A percentile compares a stretch with the other conserved stretches of the same genome.
These are phyloP conservation scores for Bombus fervidus DNA, from an alignment of 1,140 invertebrate species.

Conservation along the genomic window DNA sequence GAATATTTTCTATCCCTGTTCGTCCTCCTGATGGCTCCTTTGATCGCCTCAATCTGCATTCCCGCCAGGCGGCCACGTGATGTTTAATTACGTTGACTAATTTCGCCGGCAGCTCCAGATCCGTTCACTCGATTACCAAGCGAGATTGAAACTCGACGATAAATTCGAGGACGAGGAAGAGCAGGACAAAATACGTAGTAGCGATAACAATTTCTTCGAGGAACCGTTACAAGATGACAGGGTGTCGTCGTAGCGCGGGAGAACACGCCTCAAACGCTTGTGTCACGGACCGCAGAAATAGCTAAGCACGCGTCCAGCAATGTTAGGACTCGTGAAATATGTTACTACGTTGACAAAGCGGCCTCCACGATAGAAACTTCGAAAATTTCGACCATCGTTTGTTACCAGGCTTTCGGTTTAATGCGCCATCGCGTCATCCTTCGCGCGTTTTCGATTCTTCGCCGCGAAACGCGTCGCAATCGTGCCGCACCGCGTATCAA, in stretches of 20 bases:
- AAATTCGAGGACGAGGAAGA: conserved; percentile 9
- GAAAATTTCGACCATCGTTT: conserved; percentile 48
- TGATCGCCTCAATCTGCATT: conserved; percentile 31
- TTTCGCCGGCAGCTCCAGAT: background rate
- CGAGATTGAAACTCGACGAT: conserved; percentile 43
- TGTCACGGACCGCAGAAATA: conserved; percentile 68
- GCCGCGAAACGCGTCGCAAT: background rate
- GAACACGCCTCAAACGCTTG: conserved; percentile 41
- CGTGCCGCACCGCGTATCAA: background rate
- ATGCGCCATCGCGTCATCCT: background rate
- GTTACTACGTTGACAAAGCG: conserved; percentile 61
- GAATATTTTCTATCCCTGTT: background rate
- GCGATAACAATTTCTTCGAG: conserved; percentile 50
- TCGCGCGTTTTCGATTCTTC: background rate
- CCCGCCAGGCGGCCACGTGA: conserved; percentile 4
- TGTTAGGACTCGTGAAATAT: conserved; percentile 52
- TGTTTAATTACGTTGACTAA: conserved; percentile 54
- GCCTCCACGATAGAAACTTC: conserved; percentile 33
- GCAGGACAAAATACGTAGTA: conserved; percentile 1
- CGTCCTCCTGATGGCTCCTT: background rate
- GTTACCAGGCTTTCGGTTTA: conserved; percentile 23
- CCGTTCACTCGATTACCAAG: conserved; percentile 36
- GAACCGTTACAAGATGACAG: conserved; percentile 44
- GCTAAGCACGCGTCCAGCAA: conserved; percentile 55
- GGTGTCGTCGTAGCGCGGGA: conserved; percentile 25